Evolutionary conservation across 2,888 invertebrate genomes (phyloP).

Genomic region (Spatulosminthurus flaviceps): DNA sequence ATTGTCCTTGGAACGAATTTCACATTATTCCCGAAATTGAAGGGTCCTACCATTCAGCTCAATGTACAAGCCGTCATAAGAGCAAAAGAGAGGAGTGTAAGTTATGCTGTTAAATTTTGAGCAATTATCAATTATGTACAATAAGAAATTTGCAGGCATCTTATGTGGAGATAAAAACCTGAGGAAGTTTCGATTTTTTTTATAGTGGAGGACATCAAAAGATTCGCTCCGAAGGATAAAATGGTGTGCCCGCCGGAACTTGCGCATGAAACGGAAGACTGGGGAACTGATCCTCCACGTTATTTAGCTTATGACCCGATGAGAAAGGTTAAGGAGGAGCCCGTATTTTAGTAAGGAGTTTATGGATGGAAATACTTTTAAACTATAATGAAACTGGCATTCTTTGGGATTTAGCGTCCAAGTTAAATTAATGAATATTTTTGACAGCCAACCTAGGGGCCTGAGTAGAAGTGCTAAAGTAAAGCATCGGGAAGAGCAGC

Average conservation of each 20-base stretch:
- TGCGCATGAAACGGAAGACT: not conserved
- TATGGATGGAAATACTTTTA: not conserved
- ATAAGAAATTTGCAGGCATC: no score
- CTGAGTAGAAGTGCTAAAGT: not conserved
- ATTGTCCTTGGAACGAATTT: not conserved
- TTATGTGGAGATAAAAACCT: no score
- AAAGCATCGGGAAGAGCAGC: constrained; percentile 4
- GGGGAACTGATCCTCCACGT: not conserved
- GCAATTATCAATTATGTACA: not conserved
- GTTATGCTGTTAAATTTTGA: not conserved
- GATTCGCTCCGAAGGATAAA: constrained; percentile 3
- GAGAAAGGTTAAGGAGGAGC: not conserved
- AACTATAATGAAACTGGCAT: no score
- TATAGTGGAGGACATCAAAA: constrained; percentile 1
- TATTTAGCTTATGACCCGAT: not conserved
- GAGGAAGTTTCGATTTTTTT: not conserved
- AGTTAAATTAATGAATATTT: no score
- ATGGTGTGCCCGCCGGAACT: not conserved
- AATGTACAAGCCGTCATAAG: constrained; percentile 1
- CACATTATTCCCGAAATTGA: constrained; percentile 2
- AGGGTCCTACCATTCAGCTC: not conserved
- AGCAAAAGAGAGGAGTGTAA: not conserved
- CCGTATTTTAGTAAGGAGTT: constrained; percentile 2
- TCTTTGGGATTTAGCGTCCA: not conserved
- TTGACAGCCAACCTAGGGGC: not conserved